Conservation (phyloP, 2,888 invertebrate genomes). For the Gryllus longicercus region DNA sequence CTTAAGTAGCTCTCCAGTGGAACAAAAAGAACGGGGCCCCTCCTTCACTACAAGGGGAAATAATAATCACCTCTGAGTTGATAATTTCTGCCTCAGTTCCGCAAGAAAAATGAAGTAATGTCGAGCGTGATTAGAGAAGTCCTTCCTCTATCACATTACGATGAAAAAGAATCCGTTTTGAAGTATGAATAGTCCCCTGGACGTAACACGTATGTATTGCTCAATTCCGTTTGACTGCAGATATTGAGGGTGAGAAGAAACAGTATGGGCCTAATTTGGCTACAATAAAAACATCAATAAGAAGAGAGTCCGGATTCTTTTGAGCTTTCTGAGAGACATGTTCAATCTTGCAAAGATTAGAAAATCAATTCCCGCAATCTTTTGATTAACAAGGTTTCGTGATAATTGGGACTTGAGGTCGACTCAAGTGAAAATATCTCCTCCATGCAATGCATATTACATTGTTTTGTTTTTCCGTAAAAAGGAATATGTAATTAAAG, state of each 20-base stretch:
- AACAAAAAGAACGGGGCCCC: neutral
- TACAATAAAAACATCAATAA: neutral
- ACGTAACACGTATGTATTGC: neutral
- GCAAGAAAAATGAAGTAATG: conserved; percentile 3
- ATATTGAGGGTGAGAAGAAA: neutral
- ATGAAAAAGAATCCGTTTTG: neutral
- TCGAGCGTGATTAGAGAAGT: neutral
- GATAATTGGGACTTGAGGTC: neutral
- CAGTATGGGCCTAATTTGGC: neutral
- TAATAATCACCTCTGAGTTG: neutral
- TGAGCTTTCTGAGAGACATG: neutral
- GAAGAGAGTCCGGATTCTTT: neutral
- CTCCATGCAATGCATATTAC: neutral
- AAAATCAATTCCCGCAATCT: neutral
- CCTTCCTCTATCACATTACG: neutral
- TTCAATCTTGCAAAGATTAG: neutral
- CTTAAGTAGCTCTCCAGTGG: neutral
- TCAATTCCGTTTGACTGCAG: conserved; percentile 8
- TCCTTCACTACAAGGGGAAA: neutral
- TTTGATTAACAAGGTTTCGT: neutral
- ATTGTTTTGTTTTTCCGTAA: neutral
- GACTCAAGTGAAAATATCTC: neutral
- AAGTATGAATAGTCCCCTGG: neutral
- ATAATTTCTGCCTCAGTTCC: neutral
- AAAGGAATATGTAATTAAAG: neutral